A percentile compares a stretch with the other conserved stretches of the same genome.
phyloP scores from a whole-genome alignment of 1,140 invertebrate species.

The Rhagoletis zephyria region DNA sequence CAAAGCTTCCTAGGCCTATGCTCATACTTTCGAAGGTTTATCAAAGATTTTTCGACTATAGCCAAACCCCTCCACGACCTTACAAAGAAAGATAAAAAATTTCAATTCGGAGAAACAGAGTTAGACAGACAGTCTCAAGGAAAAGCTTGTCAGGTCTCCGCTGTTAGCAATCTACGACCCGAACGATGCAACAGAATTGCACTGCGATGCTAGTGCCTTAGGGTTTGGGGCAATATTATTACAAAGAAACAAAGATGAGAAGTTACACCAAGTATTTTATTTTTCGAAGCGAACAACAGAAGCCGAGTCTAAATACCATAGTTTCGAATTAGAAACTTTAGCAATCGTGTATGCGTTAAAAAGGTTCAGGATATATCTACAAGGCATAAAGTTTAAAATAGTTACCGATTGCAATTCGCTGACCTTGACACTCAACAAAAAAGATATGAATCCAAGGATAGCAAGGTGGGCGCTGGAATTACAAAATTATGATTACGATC shows the following conservation, averaged over 20 bases:
- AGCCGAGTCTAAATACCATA: constrained; percentile 73
- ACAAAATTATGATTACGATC: constrained; percentile 54
- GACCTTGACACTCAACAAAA: constrained; percentile 70
- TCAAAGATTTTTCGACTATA: too few relatives aligned
- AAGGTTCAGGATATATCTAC: constrained; percentile 75
- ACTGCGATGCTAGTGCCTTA: constrained; percentile 62
- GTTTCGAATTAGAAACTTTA: constrained; percentile 75
- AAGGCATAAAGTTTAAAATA: constrained; percentile 74
- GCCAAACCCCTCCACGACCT: too few relatives aligned
- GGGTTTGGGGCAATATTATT: constrained; percentile 63
- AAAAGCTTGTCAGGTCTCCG: constrained; percentile 59
- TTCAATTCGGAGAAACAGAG: constrained; percentile 59
- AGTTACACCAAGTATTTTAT: constrained; percentile 71
- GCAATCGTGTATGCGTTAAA: constrained; percentile 74
- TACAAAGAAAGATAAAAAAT: constrained; percentile 60
- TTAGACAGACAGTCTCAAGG: constrained; percentile 61
- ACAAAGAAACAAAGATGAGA: constrained; percentile 59
- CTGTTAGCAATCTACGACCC: constrained; percentile 63
- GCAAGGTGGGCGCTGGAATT: constrained; percentile 67
- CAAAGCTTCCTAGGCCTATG: constrained; percentile 61
- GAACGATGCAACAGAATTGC: constrained; percentile 58
- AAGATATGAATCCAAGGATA: constrained; percentile 67
- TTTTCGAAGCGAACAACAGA: constrained; percentile 67
- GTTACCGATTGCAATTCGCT: constrained; percentile 72
- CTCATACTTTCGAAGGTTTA: constrained; percentile 56